Evolutionary conservation across 2,888 invertebrate species (phyloP).

Genomic region (Antheraea yamamai): DNA sequence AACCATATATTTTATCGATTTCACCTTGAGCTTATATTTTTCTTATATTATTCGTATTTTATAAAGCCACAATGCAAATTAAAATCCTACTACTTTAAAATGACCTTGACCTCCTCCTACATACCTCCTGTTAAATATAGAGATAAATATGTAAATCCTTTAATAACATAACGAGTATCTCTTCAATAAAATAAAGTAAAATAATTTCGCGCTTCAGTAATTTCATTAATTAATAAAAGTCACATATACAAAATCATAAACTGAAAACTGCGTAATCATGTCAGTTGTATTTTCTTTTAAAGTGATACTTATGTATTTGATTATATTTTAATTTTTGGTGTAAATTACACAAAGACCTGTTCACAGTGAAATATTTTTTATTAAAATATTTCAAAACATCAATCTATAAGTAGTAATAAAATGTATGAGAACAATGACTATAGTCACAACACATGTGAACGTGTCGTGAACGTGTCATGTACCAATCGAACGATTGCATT

Average conservation of each 20-base stretch:
- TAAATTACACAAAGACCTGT: conserved; percentile 18
- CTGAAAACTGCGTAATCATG: neutral
- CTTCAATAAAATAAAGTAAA: neutral
- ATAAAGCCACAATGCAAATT: neutral
- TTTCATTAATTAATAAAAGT: neutral
- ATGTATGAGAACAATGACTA: conserved; percentile 23
- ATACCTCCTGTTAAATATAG: neutral
- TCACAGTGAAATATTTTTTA: neutral
- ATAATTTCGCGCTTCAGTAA: neutral
- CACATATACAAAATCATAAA: neutral
- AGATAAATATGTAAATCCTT: conserved; percentile 3
- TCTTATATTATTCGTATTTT: neutral
- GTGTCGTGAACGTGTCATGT: conserved; percentile 28
- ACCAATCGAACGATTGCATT: conserved; percentile 47
- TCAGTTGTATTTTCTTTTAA: conserved; percentile 16
- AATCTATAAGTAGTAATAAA: conserved; percentile 9
- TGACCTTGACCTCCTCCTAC: conserved; percentile 22
- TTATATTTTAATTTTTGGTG: neutral
- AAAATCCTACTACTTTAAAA: neutral
- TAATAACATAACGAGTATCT: neutral
- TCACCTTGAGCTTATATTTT: neutral
- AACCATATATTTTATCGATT: conserved; percentile 9
- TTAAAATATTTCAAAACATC: conserved; percentile 19
- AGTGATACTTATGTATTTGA: conserved; percentile 15
- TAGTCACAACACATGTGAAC: conserved; percentile 26